Evolutionary conservation across 2,888 invertebrate genomes (phyloP).

Genomic region (Palloptera scutellata): DNA sequence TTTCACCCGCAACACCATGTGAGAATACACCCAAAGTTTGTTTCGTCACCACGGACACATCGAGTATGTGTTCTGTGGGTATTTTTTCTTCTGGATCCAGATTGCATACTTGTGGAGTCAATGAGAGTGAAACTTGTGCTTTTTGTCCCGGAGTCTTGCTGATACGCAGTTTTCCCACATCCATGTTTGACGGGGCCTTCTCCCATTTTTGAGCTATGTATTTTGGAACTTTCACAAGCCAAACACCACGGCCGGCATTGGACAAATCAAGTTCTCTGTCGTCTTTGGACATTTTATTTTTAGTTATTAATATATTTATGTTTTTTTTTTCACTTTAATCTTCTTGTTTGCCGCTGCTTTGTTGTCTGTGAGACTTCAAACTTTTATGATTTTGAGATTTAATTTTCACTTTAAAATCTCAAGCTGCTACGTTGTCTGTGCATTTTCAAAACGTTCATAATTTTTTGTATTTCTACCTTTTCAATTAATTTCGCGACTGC

Average conservation of each 20-base stretch:
- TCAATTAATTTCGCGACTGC: no score
- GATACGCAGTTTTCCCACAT: slow-evolving; percentile 93
- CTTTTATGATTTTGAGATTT: no score
- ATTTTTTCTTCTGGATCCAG: slow-evolving; percentile 83
- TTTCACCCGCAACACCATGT: slow-evolving; percentile 70
- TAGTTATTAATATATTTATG: not conserved
- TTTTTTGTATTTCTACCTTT: no score
- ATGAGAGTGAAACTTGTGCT: slow-evolving; percentile 86
- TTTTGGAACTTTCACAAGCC: slow-evolving; percentile 97
- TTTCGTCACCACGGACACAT: slow-evolving; percentile 88
- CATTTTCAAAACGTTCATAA: no score
- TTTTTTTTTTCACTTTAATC: not conserved
- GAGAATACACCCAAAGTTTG: slow-evolving; percentile 94
- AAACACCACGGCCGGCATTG: slow-evolving; percentile 90
- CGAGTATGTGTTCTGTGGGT: slow-evolving; percentile 90
- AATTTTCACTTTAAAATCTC: no score
- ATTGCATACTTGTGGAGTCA: slow-evolving; percentile 82
- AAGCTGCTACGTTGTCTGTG: no score
- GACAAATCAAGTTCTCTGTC: slow-evolving; percentile 87
- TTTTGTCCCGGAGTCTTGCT: slow-evolving; percentile 80
- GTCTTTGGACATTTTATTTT: slow-evolving; percentile 60
- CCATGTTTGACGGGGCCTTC: slow-evolving; percentile 85
- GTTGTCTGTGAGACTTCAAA: not conserved
- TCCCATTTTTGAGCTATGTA: slow-evolving; percentile 96
- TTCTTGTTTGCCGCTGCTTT: not conserved